phyloP scores from a whole-genome alignment of 2,888 invertebrate genomes.

The Folsomia candida region DNA sequence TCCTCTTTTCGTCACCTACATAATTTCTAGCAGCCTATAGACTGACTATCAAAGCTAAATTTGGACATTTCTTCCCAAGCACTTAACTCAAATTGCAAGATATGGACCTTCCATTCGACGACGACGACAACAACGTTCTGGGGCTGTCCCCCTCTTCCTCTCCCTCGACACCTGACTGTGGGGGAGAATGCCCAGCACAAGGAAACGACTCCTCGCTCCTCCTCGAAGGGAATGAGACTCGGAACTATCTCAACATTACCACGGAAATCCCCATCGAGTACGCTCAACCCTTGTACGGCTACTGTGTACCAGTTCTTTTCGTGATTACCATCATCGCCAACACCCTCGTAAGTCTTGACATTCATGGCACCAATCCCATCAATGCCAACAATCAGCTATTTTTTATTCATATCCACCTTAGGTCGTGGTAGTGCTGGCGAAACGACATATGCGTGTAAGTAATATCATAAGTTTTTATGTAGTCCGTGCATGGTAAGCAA shows the following conservation, averaged over 20 bases:
- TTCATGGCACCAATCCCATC: slow-evolving; percentile 67
- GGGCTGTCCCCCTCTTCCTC: background rate
- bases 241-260: slow-evolving; percentile 61
- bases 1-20: no score
- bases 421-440: background rate
- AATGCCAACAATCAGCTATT: background rate
- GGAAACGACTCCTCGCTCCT: background rate
- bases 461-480: no score
- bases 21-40: no score
- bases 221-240: background rate
- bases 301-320: slow-evolving; percentile 78
- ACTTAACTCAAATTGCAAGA: no score
- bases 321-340: slow-evolving; percentile 86
- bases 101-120: slow-evolving; percentile 10
- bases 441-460: no score
- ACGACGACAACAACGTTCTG: background rate
- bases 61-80: no score
- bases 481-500: no score
- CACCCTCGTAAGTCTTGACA: slow-evolving; percentile 80
- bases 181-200: no score
- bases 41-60: no score
- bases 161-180: background rate
- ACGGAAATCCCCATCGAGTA: slow-evolving; percentile 65
- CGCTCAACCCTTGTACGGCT: slow-evolving; percentile 71
- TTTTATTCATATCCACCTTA: no score